These are phyloP conservation scores for Eriosoma lanigerum DNA, from an alignment of 1,140 invertebrate genomes.

Conservation along the genomic window DNA sequence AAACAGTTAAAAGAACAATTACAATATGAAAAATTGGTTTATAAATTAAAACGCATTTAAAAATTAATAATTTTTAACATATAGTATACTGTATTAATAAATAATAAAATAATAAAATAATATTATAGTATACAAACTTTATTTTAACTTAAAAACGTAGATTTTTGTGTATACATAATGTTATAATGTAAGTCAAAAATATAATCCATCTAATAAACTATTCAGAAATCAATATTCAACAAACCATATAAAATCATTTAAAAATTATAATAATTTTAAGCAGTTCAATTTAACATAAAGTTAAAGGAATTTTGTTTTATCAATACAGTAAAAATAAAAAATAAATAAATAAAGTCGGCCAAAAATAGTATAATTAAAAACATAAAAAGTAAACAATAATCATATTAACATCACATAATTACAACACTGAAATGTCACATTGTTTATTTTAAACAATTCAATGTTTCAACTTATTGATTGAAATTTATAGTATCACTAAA, in stretches of 20 bases:
- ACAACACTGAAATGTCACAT: too few relatives aligned
- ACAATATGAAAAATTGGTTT: background rate
- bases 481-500: too few relatives aligned
- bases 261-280: background rate
- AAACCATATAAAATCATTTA: background rate
- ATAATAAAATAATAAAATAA: too few relatives aligned
- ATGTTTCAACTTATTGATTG: background rate
- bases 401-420: too few relatives aligned
- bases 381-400: too few relatives aligned
- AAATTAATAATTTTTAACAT: background rate
- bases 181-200: background rate
- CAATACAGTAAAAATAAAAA: too few relatives aligned
- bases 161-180: background rate
- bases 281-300: too few relatives aligned
- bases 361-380: too few relatives aligned
- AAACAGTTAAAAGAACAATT: background rate
- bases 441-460: background rate
- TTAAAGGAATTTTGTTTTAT: too few relatives aligned
- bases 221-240: slow-evolving; percentile 22
- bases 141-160: background rate
- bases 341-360: too few relatives aligned
- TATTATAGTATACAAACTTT: background rate
- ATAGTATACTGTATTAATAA: too few relatives aligned
- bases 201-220: slow-evolving; percentile 8
- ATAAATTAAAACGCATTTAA: background rate